Base-by-base conservation (phyloP, 2,797 vertebrate species). In the Chromis chromis region DNA sequence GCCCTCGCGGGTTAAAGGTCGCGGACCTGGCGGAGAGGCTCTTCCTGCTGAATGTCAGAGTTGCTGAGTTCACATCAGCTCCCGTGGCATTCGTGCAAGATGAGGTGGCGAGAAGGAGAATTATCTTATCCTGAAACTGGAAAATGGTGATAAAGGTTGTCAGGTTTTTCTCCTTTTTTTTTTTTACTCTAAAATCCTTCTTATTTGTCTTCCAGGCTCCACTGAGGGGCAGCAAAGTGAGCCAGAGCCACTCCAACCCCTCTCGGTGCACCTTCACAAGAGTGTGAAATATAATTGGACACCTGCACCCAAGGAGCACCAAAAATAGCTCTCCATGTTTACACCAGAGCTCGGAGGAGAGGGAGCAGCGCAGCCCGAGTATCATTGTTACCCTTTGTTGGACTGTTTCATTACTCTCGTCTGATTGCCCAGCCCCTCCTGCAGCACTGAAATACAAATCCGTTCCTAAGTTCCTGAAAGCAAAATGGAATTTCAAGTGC, bases 251-350 rank as follows among this genome's bases (percentile, higher is more conserved):
- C 70, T 81, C 58, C 72, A 69, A 3, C 33, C 33, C 10, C 66
- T 84, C 70, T 81, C 70, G 54, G 66, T 75, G 87, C 78, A 85
- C 91, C 74, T 75, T 87, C 79, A 88, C 85, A 83, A 76, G 78
- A 85, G 87, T 92, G 90, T 90, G 87, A 92, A 91, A 93, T 89
- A 88, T 92, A 94, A 93, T 92, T 93, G 91, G 92, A 92, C 90
- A 92, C 90, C 93, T 93, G 87, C 83, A 90, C 78, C 82, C 79
- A 75, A 77, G 84, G 64, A 90, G 86, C 75, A 78, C 86, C 88
- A 60, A 81, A 92, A 89, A 93, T 91, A 92, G 86, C 85, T 52
- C 65, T 31, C 27, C 25, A 11, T 85, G 88, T 90, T 93, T 90
- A 88, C 82, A 84, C 62, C 82, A 64, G 65, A 76, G 79, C 73